Percentiles rank a stretch among this genome's conserved stretches.
Evolutionary conservation across 2,888 invertebrate species (phyloP).

Genomic region (Deilephila elpenor): DNA sequence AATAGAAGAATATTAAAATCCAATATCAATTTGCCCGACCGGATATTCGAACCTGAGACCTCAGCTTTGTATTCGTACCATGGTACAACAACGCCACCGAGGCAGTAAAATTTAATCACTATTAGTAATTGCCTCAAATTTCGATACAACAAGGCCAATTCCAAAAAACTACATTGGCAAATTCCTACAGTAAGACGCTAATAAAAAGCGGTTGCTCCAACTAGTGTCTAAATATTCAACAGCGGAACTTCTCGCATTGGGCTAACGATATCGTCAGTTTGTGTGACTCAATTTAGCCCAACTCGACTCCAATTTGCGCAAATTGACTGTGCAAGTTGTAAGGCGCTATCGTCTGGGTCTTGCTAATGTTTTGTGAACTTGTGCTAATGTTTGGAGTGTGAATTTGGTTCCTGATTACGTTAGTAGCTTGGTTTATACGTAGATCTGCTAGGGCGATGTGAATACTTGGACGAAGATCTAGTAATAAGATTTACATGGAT

Average conservation of each 20-base stretch:
- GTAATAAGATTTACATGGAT: background rate
- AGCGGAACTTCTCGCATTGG: constrained; percentile 49
- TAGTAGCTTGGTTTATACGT: background rate
- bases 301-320: constrained; percentile 67
- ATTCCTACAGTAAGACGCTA: constrained; percentile 17
- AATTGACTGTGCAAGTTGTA: constrained; percentile 64
- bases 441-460: background rate
- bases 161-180: background rate
- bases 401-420: background rate
- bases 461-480: background rate
- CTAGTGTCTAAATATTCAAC: constrained; percentile 45
- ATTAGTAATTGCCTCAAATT: too few relatives aligned
- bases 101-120: too few relatives aligned
- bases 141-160: background rate
- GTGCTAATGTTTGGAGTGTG: background rate
- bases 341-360: constrained; percentile 53
- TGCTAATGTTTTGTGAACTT: constrained; percentile 27
- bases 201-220: constrained; percentile 42
- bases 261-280: constrained; percentile 66
- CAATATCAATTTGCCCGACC: too few relatives aligned
- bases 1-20: too few relatives aligned
- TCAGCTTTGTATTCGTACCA: too few relatives aligned
- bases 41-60: too few relatives aligned
- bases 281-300: constrained; percentile 62
- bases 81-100: too few relatives aligned